phyloP scores from a whole-genome alignment of 1,140 invertebrate genomes.

The Lineus longissimus region DNA sequence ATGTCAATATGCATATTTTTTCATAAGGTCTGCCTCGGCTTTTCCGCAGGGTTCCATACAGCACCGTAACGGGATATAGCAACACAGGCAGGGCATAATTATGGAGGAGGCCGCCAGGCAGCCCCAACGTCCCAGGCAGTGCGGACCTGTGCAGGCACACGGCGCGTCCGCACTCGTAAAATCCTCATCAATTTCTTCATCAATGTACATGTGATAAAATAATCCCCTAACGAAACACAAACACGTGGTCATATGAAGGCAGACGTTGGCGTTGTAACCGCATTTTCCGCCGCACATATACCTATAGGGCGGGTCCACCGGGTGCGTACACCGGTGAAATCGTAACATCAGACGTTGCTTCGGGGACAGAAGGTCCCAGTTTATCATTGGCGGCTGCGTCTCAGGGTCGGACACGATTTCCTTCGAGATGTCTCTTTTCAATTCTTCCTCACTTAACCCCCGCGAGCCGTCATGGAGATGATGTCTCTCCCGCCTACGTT shows the following conservation, averaged over 20 bases:
- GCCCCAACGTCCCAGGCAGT: slow-evolving; percentile 72
- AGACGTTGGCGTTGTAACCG: slow-evolving; percentile 77
- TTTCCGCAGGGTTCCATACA: too few relatives aligned
- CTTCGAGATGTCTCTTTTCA: too few relatives aligned
- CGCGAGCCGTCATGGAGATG: too few relatives aligned
- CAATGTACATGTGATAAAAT: slow-evolving; percentile 85
- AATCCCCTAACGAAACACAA: slow-evolving; percentile 88
- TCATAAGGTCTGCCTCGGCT: too few relatives aligned
- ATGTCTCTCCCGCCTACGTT: too few relatives aligned
- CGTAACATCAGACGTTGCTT: slow-evolving; percentile 77
- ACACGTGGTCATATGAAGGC: slow-evolving; percentile 83
- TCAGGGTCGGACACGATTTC: too few relatives aligned
- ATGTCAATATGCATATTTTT: too few relatives aligned
- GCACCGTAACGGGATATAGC: slow-evolving; percentile 85
- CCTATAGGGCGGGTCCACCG: slow-evolving; percentile 73
- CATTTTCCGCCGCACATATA: slow-evolving; percentile 76
- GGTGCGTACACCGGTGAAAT: slow-evolving; percentile 80
- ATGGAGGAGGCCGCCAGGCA: slow-evolving; percentile 75
- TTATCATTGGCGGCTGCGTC: too few relatives aligned
- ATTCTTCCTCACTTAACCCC: too few relatives aligned
- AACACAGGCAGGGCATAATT: slow-evolving; percentile 78
- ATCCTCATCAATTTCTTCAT: slow-evolving; percentile 60
- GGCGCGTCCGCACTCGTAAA: slow-evolving; percentile 76
- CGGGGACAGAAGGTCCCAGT: slow-evolving; percentile 68
- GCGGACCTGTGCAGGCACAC: slow-evolving; percentile 64